These are phyloP conservation scores for Dinomys branickii DNA, from an alignment of 2,113 vertebrate species.

Conservation along the genomic window DNA sequence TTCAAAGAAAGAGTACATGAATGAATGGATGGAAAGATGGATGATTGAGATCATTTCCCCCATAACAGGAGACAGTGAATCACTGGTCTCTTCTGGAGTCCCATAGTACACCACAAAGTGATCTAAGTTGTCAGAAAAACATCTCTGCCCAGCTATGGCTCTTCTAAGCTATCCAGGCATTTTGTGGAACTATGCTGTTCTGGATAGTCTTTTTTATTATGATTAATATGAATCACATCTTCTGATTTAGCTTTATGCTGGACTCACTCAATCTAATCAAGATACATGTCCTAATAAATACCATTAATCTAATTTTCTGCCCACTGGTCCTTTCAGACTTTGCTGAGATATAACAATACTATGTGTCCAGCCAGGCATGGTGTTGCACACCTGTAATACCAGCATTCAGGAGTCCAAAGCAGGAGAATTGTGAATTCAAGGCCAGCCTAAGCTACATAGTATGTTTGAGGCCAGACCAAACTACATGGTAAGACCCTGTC, in stretches of 20 bases:
- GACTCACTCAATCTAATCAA: background rate
- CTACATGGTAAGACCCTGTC: background rate
- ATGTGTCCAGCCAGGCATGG: background rate
- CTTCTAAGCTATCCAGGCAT: background rate
- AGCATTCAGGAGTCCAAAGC: background rate
- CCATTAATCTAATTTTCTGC: slow-evolving; percentile 32
- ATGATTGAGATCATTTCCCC: background rate
- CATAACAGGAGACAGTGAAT: background rate
- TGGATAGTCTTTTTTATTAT: background rate
- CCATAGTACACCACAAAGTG: fast-evolving
- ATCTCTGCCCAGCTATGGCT: background rate
- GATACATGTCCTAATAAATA: slow-evolving; percentile 16
- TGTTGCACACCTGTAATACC: background rate
- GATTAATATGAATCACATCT: background rate
- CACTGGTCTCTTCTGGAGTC: background rate
- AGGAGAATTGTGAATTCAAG: background rate
- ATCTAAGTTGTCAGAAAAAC: background rate
- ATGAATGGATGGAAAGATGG: background rate
- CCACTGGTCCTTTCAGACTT: slow-evolving; percentile 32
- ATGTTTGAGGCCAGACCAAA: background rate
- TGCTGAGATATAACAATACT: slow-evolving; percentile 67
- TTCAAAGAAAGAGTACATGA: background rate
- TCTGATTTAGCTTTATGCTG: background rate
- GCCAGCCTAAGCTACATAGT: background rate
- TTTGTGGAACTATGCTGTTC: background rate